Evolutionary conservation across 2,888 invertebrate species (phyloP).

Genomic region (Pheosia gnoma): DNA sequence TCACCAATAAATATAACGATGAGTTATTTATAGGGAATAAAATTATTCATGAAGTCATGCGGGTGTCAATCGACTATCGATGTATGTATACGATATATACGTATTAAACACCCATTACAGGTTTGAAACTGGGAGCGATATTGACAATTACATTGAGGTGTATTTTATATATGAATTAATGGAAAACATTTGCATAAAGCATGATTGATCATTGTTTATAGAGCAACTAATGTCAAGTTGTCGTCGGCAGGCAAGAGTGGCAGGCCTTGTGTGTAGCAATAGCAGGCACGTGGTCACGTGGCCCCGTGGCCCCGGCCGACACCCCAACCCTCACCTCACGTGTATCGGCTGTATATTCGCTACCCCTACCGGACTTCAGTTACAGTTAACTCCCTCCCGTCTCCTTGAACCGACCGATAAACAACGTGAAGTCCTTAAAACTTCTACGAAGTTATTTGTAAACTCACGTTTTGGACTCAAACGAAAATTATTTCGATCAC

Average conservation of each 20-base stretch:
- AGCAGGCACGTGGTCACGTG: conserved; percentile 50
- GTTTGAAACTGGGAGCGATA: conserved; percentile 28
- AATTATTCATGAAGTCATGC: conserved; percentile 63
- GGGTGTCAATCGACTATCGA: conserved; percentile 54
- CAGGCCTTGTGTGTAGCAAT: conserved; percentile 29
- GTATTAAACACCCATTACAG: conserved; percentile 33
- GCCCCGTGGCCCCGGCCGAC: conserved; percentile 50
- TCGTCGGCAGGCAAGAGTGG: conserved; percentile 11
- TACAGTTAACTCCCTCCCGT: conserved; percentile 63
- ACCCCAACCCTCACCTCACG: conserved; percentile 47
- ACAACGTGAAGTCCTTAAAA: conserved; percentile 68
- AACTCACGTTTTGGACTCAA: conserved; percentile 63
- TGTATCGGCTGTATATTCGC: conserved; percentile 33
- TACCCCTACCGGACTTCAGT: conserved; percentile 40
- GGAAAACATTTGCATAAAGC: not conserved
- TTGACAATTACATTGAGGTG: conserved; percentile 12
- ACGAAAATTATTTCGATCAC: conserved; percentile 58
- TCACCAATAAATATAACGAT: conserved; percentile 68
- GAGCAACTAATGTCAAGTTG: not conserved
- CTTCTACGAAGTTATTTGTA: conserved; percentile 62
- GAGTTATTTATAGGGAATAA: conserved; percentile 59
- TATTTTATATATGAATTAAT: not conserved
- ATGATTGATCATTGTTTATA: not conserved
- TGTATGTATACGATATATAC: conserved; percentile 41
- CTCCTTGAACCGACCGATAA: conserved; percentile 56